A percentile compares a stretch with the other conserved stretches of the same genome.
Evolutionary conservation across 2,113 vertebrate genomes (phyloP).

Genomic region (Hemiprocne comata): DNA sequence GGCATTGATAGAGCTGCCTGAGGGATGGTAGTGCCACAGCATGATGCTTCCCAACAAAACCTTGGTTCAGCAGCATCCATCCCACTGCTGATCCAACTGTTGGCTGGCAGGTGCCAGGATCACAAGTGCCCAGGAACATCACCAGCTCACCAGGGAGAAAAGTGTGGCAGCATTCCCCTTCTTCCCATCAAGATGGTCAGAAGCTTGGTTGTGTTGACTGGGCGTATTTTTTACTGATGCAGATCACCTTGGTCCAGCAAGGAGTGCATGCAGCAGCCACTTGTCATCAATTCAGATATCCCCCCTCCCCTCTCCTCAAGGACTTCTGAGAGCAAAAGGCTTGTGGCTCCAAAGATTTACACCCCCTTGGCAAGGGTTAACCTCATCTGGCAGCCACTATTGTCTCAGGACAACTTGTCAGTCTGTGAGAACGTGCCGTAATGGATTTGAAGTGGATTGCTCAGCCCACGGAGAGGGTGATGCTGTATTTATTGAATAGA

Average conservation of each 20-base stretch:
- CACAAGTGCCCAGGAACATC: background rate
- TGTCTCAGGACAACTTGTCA: constrained; percentile 88
- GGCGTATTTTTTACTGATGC: background rate
- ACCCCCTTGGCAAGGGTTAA: constrained; percentile 84
- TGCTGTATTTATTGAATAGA: constrained; percentile 94
- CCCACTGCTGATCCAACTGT: background rate
- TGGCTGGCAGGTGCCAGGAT: background rate
- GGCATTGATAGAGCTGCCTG: background rate
- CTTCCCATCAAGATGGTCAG: background rate
- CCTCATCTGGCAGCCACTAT: constrained; percentile 86
- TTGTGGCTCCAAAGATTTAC: constrained; percentile 69
- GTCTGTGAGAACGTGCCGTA: constrained; percentile 87
- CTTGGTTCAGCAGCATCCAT: no score
- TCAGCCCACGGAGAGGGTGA: constrained; percentile 86
- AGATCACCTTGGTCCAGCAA: constrained; percentile 28
- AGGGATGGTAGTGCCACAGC: fast-evolving
- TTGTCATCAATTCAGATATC: constrained; percentile 51
- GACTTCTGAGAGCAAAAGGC: constrained; percentile 61
- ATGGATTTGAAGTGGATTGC: constrained; percentile 93
- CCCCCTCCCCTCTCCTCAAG: constrained; percentile 56
- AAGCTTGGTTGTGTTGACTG: background rate
- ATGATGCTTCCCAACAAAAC: background rate
- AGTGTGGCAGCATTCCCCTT: background rate
- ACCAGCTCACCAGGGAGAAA: background rate
- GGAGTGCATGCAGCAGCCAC: background rate